Evolutionary conservation across 2,888 invertebrate species (phyloP).

Genomic region (Labia minor): DNA sequence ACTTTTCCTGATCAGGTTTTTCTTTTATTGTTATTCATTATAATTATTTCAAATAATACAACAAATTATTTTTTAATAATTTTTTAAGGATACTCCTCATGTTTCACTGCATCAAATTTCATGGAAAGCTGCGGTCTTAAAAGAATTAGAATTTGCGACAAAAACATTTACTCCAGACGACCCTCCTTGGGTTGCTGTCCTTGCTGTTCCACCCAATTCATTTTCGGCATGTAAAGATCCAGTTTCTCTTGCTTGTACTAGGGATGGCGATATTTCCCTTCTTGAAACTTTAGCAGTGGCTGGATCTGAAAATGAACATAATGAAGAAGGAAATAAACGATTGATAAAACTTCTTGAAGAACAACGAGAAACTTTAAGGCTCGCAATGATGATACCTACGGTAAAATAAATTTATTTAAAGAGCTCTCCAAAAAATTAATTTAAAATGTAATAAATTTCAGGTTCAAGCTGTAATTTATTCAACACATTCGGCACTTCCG

Average conservation of each 20-base stretch:
- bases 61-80: not conserved
- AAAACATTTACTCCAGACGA: not conserved
- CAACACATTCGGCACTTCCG: slow-evolving; percentile 65
- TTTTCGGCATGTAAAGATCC: slow-evolving; percentile 63
- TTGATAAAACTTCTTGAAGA: slow-evolving; percentile 53
- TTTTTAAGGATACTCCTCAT: not conserved
- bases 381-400: slow-evolving; percentile 68
- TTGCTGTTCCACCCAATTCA: slow-evolving; percentile 70
- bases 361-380: slow-evolving; percentile 60
- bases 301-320: slow-evolving; percentile 52
- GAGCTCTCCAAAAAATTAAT: no score
- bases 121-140: not conserved
- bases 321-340: slow-evolving; percentile 48
- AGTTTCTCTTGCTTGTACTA: slow-evolving; percentile 50
- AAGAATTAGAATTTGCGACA: not conserved
- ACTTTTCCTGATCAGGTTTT: not conserved
- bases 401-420: no score
- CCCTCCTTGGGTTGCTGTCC: slow-evolving; percentile 41
- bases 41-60: no score
- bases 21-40: not conserved
- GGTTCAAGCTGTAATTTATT: slow-evolving; percentile 70
- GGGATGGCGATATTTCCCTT: slow-evolving; percentile 66
- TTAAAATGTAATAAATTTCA: slow-evolving; percentile 31
- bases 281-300: slow-evolving; percentile 51
- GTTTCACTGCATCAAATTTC: not conserved